A percentile compares a stretch with the other conserved stretches of the same genome.
Evolutionary conservation across 64 coral and sea anemone genomes (phyloP).

Genomic region (Anthopleura sola): DNA sequence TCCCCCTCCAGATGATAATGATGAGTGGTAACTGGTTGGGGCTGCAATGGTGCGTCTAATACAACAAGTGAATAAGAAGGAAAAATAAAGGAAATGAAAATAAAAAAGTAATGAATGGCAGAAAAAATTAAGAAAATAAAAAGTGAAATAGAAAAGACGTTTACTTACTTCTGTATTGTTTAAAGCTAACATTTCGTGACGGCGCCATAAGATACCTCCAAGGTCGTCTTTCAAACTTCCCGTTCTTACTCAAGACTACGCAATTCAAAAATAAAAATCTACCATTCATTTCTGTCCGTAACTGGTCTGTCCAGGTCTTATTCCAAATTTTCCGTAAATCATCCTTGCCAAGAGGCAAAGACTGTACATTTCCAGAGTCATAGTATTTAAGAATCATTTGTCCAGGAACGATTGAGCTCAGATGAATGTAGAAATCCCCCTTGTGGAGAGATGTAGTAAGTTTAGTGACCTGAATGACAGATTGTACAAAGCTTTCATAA

Average conservation of each 20-base stretch:
- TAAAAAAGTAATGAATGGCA: not conserved
- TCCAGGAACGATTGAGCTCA: slow-evolving; percentile 77
- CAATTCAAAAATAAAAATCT: slow-evolving; percentile 97
- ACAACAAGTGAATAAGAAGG: no score
- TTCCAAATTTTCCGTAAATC: slow-evolving; percentile 80
- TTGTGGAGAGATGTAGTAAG: slow-evolving; percentile 74
- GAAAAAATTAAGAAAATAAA: not conserved
- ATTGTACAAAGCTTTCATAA: slow-evolving; percentile 95
- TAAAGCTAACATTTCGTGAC: slow-evolving; percentile 70
- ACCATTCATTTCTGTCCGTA: slow-evolving; percentile 75
- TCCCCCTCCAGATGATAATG: no score
- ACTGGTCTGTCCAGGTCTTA: slow-evolving; percentile 74
- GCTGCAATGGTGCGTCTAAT: no score
- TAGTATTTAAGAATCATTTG: slow-evolving; percentile 88
- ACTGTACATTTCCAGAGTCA: slow-evolving; percentile 72
- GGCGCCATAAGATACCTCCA: slow-evolving; percentile 97
- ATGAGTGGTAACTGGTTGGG: no score
- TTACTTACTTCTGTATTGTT: slow-evolving; percentile 62
- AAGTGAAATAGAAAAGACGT: not conserved
- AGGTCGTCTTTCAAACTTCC: slow-evolving; percentile 72
- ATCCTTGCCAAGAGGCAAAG: slow-evolving; percentile 63
- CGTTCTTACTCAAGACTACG: slow-evolving; percentile 61
- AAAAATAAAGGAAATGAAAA: not conserved
- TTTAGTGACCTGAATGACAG: slow-evolving; percentile 71
- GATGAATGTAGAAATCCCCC: slow-evolving; percentile 92